These are phyloP conservation scores for Spodoptera frugiperda DNA, from an alignment of 1,140 invertebrate species.

Conservation along the genomic window DNA sequence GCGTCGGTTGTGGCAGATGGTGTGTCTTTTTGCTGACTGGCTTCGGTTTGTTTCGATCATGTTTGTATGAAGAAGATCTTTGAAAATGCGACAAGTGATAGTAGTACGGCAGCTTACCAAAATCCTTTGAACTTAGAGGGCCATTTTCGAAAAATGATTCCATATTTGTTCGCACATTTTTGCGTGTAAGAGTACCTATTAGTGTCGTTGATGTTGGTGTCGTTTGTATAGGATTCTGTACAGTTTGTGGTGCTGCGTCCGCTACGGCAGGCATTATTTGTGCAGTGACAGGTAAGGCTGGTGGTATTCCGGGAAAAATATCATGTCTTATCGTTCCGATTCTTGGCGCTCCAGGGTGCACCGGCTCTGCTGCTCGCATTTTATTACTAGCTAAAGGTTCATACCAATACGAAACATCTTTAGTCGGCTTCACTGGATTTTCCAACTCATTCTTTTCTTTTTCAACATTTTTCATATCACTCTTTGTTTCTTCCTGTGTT, in stretches of 20 bases:
- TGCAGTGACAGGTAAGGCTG: not conserved
- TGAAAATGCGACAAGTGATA: conserved; percentile 71
- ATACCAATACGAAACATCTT: conserved; percentile 66
- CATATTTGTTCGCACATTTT: not conserved
- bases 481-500: conserved; percentile 54
- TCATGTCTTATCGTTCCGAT: not conserved
- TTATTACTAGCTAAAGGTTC: conserved; percentile 56
- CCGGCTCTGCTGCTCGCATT: not conserved
- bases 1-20: not conserved
- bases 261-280: too few species aligned
- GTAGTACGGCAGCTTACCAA: conserved; percentile 69
- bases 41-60: conserved; percentile 2
- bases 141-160: conserved; percentile 55
- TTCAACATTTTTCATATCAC: conserved; percentile 13
- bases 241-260: conserved; percentile 1
- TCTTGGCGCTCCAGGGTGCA: not conserved
- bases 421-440: not conserved
- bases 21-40: not conserved
- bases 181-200: too few species aligned
- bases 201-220: not conserved
- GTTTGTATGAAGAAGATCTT: conserved; percentile 62
- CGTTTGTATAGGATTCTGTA: conserved; percentile 49
- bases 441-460: conserved; percentile 7
- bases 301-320: conserved; percentile 11
- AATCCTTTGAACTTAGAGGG: conserved; percentile 53